These are phyloP conservation scores for Leptinotarsa tumamoca DNA, from an alignment of 2,888 invertebrate species.

Conservation along the genomic window DNA sequence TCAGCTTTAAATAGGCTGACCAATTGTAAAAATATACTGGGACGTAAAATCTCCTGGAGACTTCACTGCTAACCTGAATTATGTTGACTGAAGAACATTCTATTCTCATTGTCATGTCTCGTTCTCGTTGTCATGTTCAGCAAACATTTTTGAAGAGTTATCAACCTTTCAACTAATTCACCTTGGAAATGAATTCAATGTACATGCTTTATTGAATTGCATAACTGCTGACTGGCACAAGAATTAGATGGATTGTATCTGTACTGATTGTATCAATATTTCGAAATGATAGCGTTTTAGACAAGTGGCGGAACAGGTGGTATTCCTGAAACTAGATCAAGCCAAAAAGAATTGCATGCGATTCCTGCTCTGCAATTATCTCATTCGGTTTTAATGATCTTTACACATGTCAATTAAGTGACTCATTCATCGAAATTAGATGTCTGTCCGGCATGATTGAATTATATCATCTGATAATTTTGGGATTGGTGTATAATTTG, in stretches of 20 bases:
- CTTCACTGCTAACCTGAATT: too few species aligned
- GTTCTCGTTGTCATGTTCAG: too few species aligned
- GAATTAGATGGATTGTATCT: slow-evolving; percentile 4
- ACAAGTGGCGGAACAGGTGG: slow-evolving; percentile 22
- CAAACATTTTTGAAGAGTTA: background rate
- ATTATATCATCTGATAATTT: slow-evolving; percentile 29
- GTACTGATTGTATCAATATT: slow-evolving; percentile 1
- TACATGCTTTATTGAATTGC: background rate
- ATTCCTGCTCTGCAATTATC: slow-evolving; percentile 13
- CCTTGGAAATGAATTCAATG: background rate
- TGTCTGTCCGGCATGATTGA: slow-evolving; percentile 12
- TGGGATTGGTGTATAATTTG: slow-evolving; percentile 21
- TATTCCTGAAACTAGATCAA: slow-evolving; percentile 25
- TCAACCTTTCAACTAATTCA: background rate
- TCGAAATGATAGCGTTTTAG: slow-evolving; percentile 21
- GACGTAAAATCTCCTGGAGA: too few species aligned
- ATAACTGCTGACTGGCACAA: background rate
- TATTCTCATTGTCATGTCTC: too few species aligned
- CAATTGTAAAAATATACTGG: too few species aligned
- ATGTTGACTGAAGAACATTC: too few species aligned
- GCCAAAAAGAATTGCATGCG: slow-evolving; percentile 19
- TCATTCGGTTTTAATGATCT: slow-evolving; percentile 12
- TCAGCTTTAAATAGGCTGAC: too few species aligned
- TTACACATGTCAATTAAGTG: background rate
- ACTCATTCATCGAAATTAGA: slow-evolving; percentile 14